Evolutionary conservation across 2,888 invertebrate genomes (phyloP).

Genomic region (Pterostichus madidus): DNA sequence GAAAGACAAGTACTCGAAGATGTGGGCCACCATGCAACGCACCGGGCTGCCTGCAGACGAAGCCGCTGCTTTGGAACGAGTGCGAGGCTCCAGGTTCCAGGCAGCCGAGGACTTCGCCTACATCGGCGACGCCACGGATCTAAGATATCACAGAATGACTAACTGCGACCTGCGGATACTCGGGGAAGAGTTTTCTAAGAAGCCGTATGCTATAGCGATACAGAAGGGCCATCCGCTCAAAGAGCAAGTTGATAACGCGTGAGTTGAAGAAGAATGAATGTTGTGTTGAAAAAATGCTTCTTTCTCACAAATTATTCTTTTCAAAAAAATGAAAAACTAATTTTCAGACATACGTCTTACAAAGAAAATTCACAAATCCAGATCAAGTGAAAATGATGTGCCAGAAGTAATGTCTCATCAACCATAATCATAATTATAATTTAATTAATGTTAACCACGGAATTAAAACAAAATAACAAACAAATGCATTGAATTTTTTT

Average conservation of each 20-base stretch:
- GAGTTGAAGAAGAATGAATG: too few species aligned
- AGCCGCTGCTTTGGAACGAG: background rate
- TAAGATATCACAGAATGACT: background rate
- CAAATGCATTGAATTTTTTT: too few species aligned
- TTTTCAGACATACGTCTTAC: too few species aligned
- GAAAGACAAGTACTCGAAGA: background rate
- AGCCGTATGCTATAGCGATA: slow-evolving; percentile 31
- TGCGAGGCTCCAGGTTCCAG: background rate
- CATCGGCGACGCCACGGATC: background rate
- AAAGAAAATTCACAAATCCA: too few species aligned
- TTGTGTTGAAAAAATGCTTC: too few species aligned
- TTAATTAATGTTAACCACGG: too few species aligned
- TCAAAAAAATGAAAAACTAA: too few species aligned
- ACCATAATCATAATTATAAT: too few species aligned
- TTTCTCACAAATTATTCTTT: too few species aligned
- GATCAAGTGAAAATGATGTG: too few species aligned
- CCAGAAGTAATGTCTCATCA: too few species aligned
- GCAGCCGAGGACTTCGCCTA: slow-evolving; percentile 10
- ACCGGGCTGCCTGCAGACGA: background rate
- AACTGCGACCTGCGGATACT: background rate
- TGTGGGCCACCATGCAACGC: slow-evolving; percentile 11
- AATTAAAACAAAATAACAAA: too few species aligned
- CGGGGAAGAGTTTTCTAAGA: slow-evolving; percentile 8
- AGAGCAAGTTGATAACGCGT: slow-evolving; percentile 22
- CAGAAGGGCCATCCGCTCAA: slow-evolving; percentile 23